Evolutionary conservation across 2,888 invertebrate genomes (phyloP).

Genomic region (Drosophila leonis): DNA sequence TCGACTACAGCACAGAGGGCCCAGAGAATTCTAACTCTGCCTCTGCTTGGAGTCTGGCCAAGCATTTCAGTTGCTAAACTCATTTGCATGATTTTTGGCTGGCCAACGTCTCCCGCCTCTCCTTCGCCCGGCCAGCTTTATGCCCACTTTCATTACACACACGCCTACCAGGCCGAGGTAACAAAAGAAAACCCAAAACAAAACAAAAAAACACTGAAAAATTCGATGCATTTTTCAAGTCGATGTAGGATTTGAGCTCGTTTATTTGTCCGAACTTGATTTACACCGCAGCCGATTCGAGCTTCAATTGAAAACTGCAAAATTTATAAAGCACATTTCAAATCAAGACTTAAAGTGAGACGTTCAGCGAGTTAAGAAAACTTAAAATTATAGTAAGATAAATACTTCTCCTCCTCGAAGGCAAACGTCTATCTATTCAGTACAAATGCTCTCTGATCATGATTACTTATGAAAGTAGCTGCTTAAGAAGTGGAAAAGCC

Average conservation of each 20-base stretch:
- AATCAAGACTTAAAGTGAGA: background rate
- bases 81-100: constrained; percentile 74
- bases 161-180: constrained; percentile 18
- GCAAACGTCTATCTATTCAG: too few relatives aligned
- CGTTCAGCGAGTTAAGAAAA: too few relatives aligned
- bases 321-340: background rate
- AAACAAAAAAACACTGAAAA: constrained; percentile 15
- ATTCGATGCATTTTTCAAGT: constrained; percentile 26
- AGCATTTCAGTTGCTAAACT: constrained; percentile 58
- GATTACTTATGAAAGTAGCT: too few relatives aligned
- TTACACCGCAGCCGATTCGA: background rate
- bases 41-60: constrained; percentile 21
- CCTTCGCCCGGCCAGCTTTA: constrained; percentile 6
- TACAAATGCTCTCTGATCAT: too few relatives aligned
- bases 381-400: background rate
- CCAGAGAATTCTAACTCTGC: constrained; percentile 38
- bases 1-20: constrained; percentile 32
- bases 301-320: constrained; percentile 2
- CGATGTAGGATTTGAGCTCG: constrained; percentile 7
- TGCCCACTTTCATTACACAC: constrained; percentile 44
- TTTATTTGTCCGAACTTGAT: constrained; percentile 31
- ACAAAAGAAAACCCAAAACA: background rate
- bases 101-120: background rate
- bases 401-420: too few relatives aligned
- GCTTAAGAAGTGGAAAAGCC: too few relatives aligned